Base-by-base conservation (phyloP, 2,113 vertebrate species). In the Echinops telfairi region DNA sequence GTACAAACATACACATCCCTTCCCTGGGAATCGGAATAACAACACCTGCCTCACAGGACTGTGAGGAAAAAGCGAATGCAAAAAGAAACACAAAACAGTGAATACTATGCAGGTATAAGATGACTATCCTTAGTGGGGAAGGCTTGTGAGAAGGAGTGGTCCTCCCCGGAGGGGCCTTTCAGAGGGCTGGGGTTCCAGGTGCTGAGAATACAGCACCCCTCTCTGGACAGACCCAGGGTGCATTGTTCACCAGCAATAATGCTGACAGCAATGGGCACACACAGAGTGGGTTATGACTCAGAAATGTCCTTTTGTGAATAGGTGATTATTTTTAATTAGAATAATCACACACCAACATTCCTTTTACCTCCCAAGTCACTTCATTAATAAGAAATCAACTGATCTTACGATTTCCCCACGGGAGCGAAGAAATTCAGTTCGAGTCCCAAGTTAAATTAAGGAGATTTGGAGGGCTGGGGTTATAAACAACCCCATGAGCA, bases 341-440 rank as follows among this genome's bases (percentile, higher is more conserved):
- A 84, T 60, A 57, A 71, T 38, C 77, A 76, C 31, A 80, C 22
- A 83, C 9, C 22, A 66, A 40, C 23, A 80, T 89, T 87, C 25
- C 60, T 92, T 83, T 83, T 78, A 90, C 29, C 27, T 68, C 73
- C 29, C 40, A 78, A 84, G n/a, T 73, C 91, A 36, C 47, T 91
- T 71, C 60, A 83, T 73, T 90, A 90, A 80, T 25, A 86, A 83
- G 70, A 85, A 66, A 47, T 43, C n/a, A 82, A 78, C 17, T n/a
- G 58, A 76, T 58, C 62, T 78, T 90, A 31, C 10, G 60, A 90
- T 88, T 78, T 88, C 81, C 60, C 83, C 62, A 36, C 10, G 53
- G 66, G 57, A 83, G 29, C 53, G 90, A 79, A 82, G 38, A 82
- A 89, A 93, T 71, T 4, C 85, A 47, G 73, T 53, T 6, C 11